Conservation (phyloP, 1,140 invertebrate genomes). For the Saxidomus purpurata region DNA sequence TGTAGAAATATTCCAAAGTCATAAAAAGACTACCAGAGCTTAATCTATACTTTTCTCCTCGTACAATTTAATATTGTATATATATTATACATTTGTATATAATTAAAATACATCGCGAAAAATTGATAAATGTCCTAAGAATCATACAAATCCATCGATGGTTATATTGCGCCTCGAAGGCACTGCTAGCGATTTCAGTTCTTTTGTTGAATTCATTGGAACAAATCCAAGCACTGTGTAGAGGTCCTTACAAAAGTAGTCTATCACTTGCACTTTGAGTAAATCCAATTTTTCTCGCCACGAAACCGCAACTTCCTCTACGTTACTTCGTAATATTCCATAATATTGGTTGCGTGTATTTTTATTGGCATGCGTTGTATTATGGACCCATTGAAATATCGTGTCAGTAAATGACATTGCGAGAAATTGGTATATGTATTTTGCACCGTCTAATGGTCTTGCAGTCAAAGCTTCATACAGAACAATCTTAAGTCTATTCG, state of each 20-base stretch:
- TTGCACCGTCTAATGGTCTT: background rate
- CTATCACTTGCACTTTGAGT: background rate
- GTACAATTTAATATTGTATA: too few species aligned
- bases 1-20: too few species aligned
- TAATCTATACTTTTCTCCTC: too few species aligned
- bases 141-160: background rate
- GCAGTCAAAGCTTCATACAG: background rate
- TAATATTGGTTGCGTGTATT: background rate
- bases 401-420: background rate
- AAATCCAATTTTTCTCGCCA: background rate
- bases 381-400: background rate
- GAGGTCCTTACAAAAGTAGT: background rate
- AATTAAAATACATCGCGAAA: too few species aligned
- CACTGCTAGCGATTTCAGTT: background rate
- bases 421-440: constrained; percentile 1
- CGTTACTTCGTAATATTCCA: background rate
- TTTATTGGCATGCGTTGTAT: background rate
- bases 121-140: too few species aligned
- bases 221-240: background rate
- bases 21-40: too few species aligned
- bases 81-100: too few species aligned
- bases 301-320: background rate
- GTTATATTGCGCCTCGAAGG: background rate
- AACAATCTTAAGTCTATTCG: background rate
- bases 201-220: background rate